phyloP scores from a whole-genome alignment of 1,140 invertebrate genomes.

The Diorhabda sublineata region DNA sequence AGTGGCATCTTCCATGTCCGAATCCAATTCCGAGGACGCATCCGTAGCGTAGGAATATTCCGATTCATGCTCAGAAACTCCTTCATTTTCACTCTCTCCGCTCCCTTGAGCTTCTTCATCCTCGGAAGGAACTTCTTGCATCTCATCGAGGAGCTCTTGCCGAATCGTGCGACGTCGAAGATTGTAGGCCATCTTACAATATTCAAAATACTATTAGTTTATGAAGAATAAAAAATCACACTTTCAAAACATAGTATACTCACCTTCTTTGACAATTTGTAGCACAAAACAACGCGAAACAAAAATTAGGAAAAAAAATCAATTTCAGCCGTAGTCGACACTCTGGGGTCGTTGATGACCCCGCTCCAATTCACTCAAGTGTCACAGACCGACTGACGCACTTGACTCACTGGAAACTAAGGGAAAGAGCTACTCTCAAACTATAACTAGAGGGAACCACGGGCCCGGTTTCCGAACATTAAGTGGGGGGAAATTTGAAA shows the following conservation, averaged over 20 bases:
- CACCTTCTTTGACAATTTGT: constrained; percentile 4
- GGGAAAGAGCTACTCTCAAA: background rate
- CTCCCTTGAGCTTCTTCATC: constrained; percentile 4
- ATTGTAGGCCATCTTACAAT: constrained; percentile 5
- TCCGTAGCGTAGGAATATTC: constrained; percentile 3
- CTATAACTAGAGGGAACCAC: background rate
- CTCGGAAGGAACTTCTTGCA: constrained; percentile 4
- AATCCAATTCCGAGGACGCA: constrained; percentile 3
- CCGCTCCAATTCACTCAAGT: too few relatives aligned
- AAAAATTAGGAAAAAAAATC: too few relatives aligned
- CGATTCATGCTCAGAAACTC: constrained; percentile 3
- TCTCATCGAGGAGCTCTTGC: constrained; percentile 4
- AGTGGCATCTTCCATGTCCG: constrained; percentile 4
- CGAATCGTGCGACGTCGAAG: constrained; percentile 4
- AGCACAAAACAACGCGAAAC: background rate
- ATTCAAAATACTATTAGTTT: constrained; percentile 5
- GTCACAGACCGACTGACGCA: too few relatives aligned
- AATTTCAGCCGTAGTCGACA: too few relatives aligned
- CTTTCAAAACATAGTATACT: constrained; percentile 4
- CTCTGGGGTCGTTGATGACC: too few relatives aligned
- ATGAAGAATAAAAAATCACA: constrained; percentile 1
- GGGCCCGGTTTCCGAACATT: constrained; percentile 6
- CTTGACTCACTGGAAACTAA: background rate
- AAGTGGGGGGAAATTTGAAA: constrained; percentile 8
- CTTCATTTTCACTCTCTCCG: constrained; percentile 4